Base-by-base conservation (phyloP, 2,113 vertebrate genomes). In the Alces alces region DNA sequence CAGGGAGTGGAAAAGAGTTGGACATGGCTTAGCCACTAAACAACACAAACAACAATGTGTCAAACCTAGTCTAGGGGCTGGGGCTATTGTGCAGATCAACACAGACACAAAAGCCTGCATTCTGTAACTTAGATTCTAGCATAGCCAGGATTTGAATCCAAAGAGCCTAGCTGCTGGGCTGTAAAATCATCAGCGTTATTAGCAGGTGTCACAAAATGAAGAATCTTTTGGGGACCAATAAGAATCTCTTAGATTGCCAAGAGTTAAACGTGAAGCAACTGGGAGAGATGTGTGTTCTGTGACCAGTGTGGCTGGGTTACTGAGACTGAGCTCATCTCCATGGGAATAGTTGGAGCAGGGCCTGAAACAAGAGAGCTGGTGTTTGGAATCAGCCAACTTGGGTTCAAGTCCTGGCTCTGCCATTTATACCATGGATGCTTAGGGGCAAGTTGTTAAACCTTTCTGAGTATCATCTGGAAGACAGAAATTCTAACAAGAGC, bases 241-340 rank as follows among this genome's bases (percentile, higher is more conserved):
- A 94, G 85, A 91, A 80, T 64, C n/a, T 97, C 86, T n/a, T 86
- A 82, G 92, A 76, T 80, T 58, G 57, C 19, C 45, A 85, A 30
- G 23, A 93, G 80, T 57, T 86, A 19, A 87, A 30, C 7, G 11
- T 52, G 88, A 93, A 89, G 64, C 64, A 28, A 54, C 2, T 3
- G 17, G 94, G n/a, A 47, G 52, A 86, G 45, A 27, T 19, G 45
- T 54, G 33, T 4, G 7, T 36, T 92, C 61, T 36, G 27, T n/a
- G 84, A 33, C 28, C 54, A n/a, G 5, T 14, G 33, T 39, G 27
- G 50, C 28, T 6, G 9, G 64, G 13, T 30, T 66, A 16, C 43
- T n/a, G 30, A 50, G 55, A 54, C 0, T 28, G 70, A 93, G 2
- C 23, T 95, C 43, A 66, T 57, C 45, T 90, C 7, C 3, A 16